Conservation (phyloP, 2,113 vertebrate genomes). For the Tauraco erythrolophus region DNA sequence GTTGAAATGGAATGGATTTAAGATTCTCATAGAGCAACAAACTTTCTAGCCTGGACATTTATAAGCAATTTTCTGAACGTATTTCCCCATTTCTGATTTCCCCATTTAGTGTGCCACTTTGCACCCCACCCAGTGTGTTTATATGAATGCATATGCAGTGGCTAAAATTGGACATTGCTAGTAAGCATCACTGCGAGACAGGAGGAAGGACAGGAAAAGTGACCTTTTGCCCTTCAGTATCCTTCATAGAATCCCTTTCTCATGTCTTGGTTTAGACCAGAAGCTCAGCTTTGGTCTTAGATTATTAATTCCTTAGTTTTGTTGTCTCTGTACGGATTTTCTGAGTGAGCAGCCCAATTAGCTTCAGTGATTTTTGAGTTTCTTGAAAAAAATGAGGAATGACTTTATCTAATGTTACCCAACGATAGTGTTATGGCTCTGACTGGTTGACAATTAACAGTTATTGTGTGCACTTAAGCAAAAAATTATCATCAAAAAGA, state of each 20-base stretch:
- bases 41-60: background rate
- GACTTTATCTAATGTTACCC: background rate
- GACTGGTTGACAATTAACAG: background rate
- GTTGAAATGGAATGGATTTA: background rate
- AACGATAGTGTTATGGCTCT: background rate
- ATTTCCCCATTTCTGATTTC: too few species aligned
- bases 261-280: background rate
- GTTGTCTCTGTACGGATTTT: background rate
- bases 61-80: background rate
- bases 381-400: background rate
- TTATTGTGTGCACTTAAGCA: background rate
- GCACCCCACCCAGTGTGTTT: background rate
- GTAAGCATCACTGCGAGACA: fast-evolving
- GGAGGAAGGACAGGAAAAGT: background rate
- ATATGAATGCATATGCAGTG: background rate
- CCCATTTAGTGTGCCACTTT: background rate
- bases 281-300: background rate
- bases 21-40: background rate
- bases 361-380: background rate
- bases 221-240: background rate
- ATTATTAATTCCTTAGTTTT: background rate
- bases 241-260: background rate
- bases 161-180: background rate
- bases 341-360: background rate
- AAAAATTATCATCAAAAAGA: background rate